These are phyloP conservation scores for Antheraea yamamai DNA, from an alignment of 2,888 invertebrate species.

Conservation along the genomic window DNA sequence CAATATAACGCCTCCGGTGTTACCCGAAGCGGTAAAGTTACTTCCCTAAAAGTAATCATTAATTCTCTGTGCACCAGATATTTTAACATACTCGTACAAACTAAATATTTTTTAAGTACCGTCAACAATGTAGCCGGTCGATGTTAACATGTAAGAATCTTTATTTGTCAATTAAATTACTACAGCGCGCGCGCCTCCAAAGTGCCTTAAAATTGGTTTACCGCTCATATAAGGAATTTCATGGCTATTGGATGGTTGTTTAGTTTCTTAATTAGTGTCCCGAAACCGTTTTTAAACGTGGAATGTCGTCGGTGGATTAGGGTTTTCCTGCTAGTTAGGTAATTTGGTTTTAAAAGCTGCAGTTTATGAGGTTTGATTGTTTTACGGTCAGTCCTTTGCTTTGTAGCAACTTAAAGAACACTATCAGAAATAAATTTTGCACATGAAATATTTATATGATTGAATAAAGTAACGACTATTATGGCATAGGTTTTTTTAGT, in stretches of 20 bases:
- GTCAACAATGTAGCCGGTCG: slow-evolving; percentile 47
- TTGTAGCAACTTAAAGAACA: slow-evolving; percentile 25
- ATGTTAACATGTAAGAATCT: slow-evolving; percentile 55
- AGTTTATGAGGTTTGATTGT: slow-evolving; percentile 65
- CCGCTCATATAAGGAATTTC: slow-evolving; percentile 75
- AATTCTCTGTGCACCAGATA: slow-evolving; percentile 37
- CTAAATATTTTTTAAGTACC: slow-evolving; percentile 52
- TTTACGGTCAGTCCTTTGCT: slow-evolving; percentile 48
- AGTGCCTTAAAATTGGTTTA: slow-evolving; percentile 75
- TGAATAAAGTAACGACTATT: neutral
- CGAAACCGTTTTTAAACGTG: slow-evolving; percentile 53
- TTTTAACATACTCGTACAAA: slow-evolving; percentile 43
- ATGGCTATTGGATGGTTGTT: slow-evolving; percentile 72
- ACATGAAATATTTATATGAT: neutral
- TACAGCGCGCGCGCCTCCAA: slow-evolving; percentile 57
- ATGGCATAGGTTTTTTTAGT: too few species aligned
- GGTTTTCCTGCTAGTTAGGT: slow-evolving; percentile 54
- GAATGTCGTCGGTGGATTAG: slow-evolving; percentile 56
- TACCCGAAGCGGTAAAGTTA: slow-evolving; percentile 23
- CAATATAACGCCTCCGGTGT: slow-evolving; percentile 19
- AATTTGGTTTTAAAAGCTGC: slow-evolving; percentile 52
- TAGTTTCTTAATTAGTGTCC: slow-evolving; percentile 74
- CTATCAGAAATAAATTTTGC: neutral
- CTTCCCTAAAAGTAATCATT: slow-evolving; percentile 30
- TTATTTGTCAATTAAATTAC: slow-evolving; percentile 74